Base-by-base conservation (phyloP, 2,888 invertebrate genomes). In the Himalopsyche kuldschensis region DNA sequence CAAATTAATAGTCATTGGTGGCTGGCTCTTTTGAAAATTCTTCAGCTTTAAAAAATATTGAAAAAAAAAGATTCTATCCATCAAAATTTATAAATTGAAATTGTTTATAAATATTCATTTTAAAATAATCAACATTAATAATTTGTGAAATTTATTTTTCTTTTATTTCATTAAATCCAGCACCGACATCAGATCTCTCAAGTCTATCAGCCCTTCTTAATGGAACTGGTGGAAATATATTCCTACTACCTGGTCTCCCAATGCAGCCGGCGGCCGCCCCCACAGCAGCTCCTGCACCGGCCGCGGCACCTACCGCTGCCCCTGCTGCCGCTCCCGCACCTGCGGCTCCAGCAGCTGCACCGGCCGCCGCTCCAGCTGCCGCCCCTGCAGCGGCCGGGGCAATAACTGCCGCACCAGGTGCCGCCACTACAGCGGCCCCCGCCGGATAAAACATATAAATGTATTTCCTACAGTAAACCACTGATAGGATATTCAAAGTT, bases 121-220 rank as follows among this genome's bases (percentile, higher is more conserved):
- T 8, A 5, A 11, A 41, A 41, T 8, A 41, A 41, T 41, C 11
- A 41, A 41, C 6, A 20, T 55, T 55, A 8, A 3, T 24, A 8
- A n/a, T 55, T 20, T n/a, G 48, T 20, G n/a, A n/a, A 1, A 48
- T 48, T 48, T n/a, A 3, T 48, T 20, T 20, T 15, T 55, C 1
- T 35, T n/a, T n/a, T n/a, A n/a, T n/a, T n/a, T n/a, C n/a, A n/a
- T n/a, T 31, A 75, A 75, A 77, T 78, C 69, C 78, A 82, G 82
- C 82, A 20, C 82, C 82, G 3, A 75, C 82, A 35, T 41, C 79
- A 75, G 69, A 82, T 75, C 75, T 82, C 35, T 32, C 82, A 47
- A 63, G 31, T 30, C 75, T 82, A 63, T 11, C 75, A 24, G 75
- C 69, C 4, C 35, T 82, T 47, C 78, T 82, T n/a, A 78, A 82